These are phyloP conservation scores for Sminthurinus signatus DNA, from an alignment of 1,140 invertebrate genomes.

Conservation along the genomic window DNA sequence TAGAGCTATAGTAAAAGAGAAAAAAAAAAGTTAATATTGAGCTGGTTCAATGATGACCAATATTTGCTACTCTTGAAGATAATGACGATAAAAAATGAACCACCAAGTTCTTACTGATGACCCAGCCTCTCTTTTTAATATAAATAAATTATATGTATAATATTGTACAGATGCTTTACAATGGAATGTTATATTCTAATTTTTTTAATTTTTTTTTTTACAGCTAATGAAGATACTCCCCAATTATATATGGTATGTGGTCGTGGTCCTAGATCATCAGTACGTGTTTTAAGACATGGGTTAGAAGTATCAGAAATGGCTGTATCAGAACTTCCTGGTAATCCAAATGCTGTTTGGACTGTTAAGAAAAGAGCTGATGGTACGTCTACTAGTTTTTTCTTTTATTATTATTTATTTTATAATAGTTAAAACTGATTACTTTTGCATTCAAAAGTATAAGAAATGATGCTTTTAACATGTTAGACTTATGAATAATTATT, in stretches of 20 bases:
- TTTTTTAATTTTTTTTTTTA: slow-evolving; percentile 38
- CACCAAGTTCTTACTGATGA: no score
- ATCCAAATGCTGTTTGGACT: slow-evolving; percentile 99
- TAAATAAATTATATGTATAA: no score
- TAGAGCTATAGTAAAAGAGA: no score
- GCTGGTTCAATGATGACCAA: no score
- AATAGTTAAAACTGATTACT: neutral
- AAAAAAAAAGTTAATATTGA: no score
- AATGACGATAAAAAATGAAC: no score
- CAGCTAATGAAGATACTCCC: slow-evolving; percentile 96
- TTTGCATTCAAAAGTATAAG: no score
- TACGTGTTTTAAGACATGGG: slow-evolving; percentile 91
- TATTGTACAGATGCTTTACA: no score
- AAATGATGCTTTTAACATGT: slow-evolving; percentile 40
- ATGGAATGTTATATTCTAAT: neutral
- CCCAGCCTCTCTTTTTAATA: no score
- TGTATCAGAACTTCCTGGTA: slow-evolving; percentile 96
- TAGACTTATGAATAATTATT: slow-evolving; percentile 39
- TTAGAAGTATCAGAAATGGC: slow-evolving; percentile 99
- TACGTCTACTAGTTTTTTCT: slow-evolving; percentile 51
- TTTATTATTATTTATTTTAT: no score
- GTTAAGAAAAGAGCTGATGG: slow-evolving; percentile 93
- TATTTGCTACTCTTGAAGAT: no score
- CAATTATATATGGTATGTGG: slow-evolving; percentile 96
- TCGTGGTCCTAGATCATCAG: slow-evolving; percentile 82